These are phyloP conservation scores for Oryzias melastigma DNA, from an alignment of 2,113 vertebrate species.

Conservation along the genomic window DNA sequence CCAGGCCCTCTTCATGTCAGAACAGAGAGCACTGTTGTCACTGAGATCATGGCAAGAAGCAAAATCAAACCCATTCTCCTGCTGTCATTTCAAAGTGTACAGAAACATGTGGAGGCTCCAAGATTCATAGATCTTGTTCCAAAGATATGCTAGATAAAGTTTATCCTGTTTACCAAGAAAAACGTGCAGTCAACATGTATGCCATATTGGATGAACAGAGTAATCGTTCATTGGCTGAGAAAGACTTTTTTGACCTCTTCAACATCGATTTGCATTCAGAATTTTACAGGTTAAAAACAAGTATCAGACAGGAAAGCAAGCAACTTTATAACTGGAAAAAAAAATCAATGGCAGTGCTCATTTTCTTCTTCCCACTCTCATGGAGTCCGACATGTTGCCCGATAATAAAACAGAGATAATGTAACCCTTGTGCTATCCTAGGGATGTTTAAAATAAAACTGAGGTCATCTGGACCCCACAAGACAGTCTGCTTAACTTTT, in stretches of 20 bases:
- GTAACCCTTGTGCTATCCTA: no score
- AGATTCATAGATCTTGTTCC: background rate
- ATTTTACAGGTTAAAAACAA: background rate
- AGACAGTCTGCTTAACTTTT: no score
- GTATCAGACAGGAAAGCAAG: background rate
- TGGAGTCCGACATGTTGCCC: conserved; percentile 9
- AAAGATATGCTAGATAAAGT: conserved; percentile 6
- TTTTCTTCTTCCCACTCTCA: background rate
- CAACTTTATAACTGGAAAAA: conserved; percentile 1
- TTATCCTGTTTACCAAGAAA: conserved; percentile 1
- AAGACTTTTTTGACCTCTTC: conserved; percentile 6
- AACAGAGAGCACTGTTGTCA: background rate
- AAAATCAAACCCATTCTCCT: background rate
- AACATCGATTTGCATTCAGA: background rate
- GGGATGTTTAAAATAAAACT: no score
- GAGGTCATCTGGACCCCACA: no score
- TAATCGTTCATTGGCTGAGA: conserved; percentile 1
- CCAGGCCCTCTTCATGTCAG: background rate
- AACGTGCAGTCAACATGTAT: background rate
- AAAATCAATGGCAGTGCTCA: background rate
- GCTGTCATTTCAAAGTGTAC: background rate
- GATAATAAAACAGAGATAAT: conserved; percentile 7
- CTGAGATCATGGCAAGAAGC: background rate
- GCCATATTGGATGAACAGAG: conserved; percentile 12
- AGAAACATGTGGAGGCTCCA: background rate